Evolutionary conservation across 1,140 invertebrate species (phyloP), one percentile per base, ranked within the genome.

Genomic region (Amyelois transitella): DNA sequence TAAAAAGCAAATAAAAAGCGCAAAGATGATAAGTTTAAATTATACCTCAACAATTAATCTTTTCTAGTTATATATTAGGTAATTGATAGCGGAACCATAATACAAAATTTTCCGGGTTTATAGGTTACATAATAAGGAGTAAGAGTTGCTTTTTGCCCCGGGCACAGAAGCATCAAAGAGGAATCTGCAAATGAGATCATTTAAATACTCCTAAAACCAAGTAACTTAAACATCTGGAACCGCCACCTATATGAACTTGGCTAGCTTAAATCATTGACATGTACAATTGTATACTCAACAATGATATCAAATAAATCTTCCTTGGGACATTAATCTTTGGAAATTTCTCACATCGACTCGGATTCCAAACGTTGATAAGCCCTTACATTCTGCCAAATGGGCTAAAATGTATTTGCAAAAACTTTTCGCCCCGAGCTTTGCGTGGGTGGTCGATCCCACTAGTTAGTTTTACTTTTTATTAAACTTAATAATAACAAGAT

Each of bases 341-440:
- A 19, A 28, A 18, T 20, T 43, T 52, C 25, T 43, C 32, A 52
- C 28, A 52, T 21, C 8, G 28, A 20, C 32, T 43, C n/a, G 10
- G 50, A 52, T 52, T 43, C 50, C 14, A 19, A 43, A 12, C 32
- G 50, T 12, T 43, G 50, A 52, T 52, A 52, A 43, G 12, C 4
- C 18, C 19, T 48, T 48, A 48, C 10, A 18, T 48, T 48, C 19
- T 48, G 45, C 45, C 20, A 48, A 21, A 48, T 48, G 45, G 8
- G 45, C 45, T 48, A 48, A 48, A 48, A 20, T 48, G 20, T 48
- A 21, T 48, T 12, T 19, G 19, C 18, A 21, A 48, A 45, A 48
- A 48, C 18, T 48, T 48, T n/a, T 48, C 19, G 10, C 8, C 7
- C 4, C n/a, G 8, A n/a, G 45, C 45, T 21, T 3, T 21, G 45